Conservation (phyloP, 2,888 invertebrate genomes). For the Druceiella hillmani region DNA sequence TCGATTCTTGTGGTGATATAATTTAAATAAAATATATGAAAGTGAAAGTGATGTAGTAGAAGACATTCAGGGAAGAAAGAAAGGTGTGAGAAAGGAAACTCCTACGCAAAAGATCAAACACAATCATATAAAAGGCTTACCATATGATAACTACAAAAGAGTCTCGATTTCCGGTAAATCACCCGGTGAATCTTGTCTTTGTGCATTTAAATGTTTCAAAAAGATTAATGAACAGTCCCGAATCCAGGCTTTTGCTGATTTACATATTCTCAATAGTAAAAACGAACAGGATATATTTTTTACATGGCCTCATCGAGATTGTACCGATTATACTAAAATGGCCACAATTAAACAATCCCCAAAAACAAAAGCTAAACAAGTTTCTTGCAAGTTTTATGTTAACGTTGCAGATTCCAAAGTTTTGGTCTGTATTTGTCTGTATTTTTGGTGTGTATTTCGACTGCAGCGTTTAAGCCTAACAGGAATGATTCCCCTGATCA, state of each 20-base stretch:
- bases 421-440: no score
- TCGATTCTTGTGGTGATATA: no score
- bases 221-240: slow-evolving; percentile 7
- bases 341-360: slow-evolving; percentile 14
- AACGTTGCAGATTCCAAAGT: slow-evolving; percentile 16
- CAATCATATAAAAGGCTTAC: slow-evolving; percentile 5
- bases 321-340: slow-evolving; percentile 12
- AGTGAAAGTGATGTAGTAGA: slow-evolving; percentile 2
- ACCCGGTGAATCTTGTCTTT: slow-evolving; percentile 6
- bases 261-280: slow-evolving; percentile 6
- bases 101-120: slow-evolving; percentile 4
- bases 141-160: slow-evolving; percentile 6
- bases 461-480: no score
- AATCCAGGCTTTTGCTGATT: slow-evolving; percentile 7
- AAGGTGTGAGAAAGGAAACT: slow-evolving; percentile 9
- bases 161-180: slow-evolving; percentile 6
- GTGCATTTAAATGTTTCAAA: slow-evolving; percentile 7
- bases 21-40: slow-evolving; percentile 2
- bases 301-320: slow-evolving; percentile 5
- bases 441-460: no score
- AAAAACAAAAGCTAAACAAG: slow-evolving; percentile 13
- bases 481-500: no score
- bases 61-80: slow-evolving; percentile 5
- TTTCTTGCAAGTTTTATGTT: slow-evolving; percentile 13
- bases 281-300: slow-evolving; percentile 9